phyloP scores from a whole-genome alignment of 2,113 vertebrate species.

The Lathamus discolor region DNA sequence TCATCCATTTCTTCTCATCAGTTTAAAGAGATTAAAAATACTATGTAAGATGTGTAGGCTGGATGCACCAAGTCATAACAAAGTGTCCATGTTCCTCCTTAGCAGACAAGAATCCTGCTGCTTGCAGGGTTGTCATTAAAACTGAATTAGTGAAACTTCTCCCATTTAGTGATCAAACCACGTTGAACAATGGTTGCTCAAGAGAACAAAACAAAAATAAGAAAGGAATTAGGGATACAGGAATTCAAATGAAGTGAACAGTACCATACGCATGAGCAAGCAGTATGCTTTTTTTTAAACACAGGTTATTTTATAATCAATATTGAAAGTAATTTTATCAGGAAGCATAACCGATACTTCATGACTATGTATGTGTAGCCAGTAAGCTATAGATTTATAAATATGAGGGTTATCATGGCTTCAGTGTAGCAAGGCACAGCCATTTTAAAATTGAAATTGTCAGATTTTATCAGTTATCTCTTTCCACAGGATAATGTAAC shows the following conservation, averaged over 20 bases:
- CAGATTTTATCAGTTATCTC: slow-evolving; percentile 62
- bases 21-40: neutral
- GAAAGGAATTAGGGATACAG: slow-evolving; percentile 31
- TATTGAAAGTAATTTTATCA: slow-evolving; percentile 67
- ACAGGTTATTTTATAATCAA: slow-evolving; percentile 63
- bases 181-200: neutral
- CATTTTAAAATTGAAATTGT: slow-evolving; percentile 67
- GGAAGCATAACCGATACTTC: slow-evolving; percentile 36
- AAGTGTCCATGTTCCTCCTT: neutral
- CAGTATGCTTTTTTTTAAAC: slow-evolving; percentile 49
- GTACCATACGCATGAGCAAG: slow-evolving; percentile 8
- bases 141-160: neutral
- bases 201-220: slow-evolving; percentile 3
- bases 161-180: neutral
- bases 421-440: slow-evolving; percentile 48
- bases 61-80: neutral
- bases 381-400: slow-evolving; percentile 65
- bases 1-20: neutral
- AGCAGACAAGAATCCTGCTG: neutral
- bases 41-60: neutral
- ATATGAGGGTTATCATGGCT: slow-evolving; percentile 56
- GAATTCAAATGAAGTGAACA: slow-evolving; percentile 31
- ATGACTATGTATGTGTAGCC: slow-evolving; percentile 52
- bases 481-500: slow-evolving; percentile 48
- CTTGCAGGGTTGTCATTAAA: neutral